Evolutionary conservation across 2,797 vertebrate genomes (phyloP), one percentile per base, ranked within the genome.

Genomic region (Peromyscus nudipes): DNA sequence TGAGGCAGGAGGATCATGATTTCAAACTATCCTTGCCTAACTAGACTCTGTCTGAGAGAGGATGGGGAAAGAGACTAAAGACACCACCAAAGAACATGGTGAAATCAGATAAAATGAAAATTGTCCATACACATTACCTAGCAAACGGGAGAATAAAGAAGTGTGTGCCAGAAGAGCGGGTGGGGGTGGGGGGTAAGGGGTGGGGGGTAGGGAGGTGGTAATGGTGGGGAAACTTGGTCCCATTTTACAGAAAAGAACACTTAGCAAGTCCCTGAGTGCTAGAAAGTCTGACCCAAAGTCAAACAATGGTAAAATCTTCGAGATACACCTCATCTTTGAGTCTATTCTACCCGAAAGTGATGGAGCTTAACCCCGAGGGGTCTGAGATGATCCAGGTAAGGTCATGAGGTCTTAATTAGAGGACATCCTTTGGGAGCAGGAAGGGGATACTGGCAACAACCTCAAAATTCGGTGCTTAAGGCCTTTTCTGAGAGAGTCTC

Each of bases 341-440:
- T 52, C 16, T 95, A 23, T 86, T 77, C 31, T 31, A 67, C 31
- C 29, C n/a, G 64, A 27, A 64, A 40, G 14, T 13, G 5, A 21
- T 1, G 4, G 23, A 55, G 19, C 31, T 19, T 7, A 2, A 1
- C 25, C 9, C 16, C 0, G 4, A 27, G 1, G 0, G 52, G 12
- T 40, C n/a, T 52, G 6, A 29, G 14, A 43, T 19, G 29, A 55
- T 34, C 21, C 57, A 46, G 46, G 79, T 11, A 60, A 23, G 7
- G 29, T 10, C 4, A 11, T 25, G 0, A 62, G 73, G 60, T 43
- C 73, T 73, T 80, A 34, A 73, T 76, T 57, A 91, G 75, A 76
- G 21, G 57, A 43, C 0, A 0, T 0, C 65, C 5, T 10, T 12
- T 0, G 5, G 49, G 37, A 65, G 19, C 81, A 31, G 2, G 29